These are phyloP conservation scores for Leptodactylus fuscus DNA, from an alignment of 2,113 vertebrate genomes.

Conservation along the genomic window DNA sequence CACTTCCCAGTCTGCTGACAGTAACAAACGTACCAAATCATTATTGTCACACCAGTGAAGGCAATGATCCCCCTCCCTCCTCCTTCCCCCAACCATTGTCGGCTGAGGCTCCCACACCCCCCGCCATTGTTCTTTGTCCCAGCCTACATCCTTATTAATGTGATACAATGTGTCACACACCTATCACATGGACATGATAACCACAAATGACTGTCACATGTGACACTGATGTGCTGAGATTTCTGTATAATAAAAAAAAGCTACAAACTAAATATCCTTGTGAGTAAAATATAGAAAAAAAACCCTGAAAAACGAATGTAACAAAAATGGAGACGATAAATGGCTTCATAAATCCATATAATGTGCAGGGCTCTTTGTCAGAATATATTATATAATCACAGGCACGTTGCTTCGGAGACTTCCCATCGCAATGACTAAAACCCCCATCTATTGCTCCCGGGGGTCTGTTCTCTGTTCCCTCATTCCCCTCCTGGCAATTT, in stretches of 20 bases:
- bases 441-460: conserved; percentile 54
- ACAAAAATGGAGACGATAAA: conserved; percentile 56
- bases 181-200: conserved; percentile 23
- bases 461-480: conserved; percentile 48
- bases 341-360: conserved; percentile 57
- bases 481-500: conserved; percentile 58
- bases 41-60: conserved; percentile 30
- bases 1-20: conserved; percentile 16
- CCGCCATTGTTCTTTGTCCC: conserved; percentile 24
- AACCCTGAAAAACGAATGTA: not conserved
- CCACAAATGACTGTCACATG: conserved; percentile 42
- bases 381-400: conserved; percentile 59
- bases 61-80: conserved; percentile 16
- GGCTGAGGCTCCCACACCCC: not conserved
- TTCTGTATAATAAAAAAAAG: not conserved
- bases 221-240: not conserved
- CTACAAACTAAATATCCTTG: conserved; percentile 1
- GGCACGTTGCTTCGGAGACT: conserved; percentile 54
- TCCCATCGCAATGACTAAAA: conserved; percentile 59
- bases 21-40: conserved; percentile 35
- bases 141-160: conserved; percentile 41
- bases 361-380: conserved; percentile 45
- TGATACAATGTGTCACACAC: conserved; percentile 32
- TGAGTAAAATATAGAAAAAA: not conserved
- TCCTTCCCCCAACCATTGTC: not conserved